These are phyloP conservation scores for Drosophila eohydei DNA, from an alignment of 2,888 invertebrate genomes.

Conservation along the genomic window DNA sequence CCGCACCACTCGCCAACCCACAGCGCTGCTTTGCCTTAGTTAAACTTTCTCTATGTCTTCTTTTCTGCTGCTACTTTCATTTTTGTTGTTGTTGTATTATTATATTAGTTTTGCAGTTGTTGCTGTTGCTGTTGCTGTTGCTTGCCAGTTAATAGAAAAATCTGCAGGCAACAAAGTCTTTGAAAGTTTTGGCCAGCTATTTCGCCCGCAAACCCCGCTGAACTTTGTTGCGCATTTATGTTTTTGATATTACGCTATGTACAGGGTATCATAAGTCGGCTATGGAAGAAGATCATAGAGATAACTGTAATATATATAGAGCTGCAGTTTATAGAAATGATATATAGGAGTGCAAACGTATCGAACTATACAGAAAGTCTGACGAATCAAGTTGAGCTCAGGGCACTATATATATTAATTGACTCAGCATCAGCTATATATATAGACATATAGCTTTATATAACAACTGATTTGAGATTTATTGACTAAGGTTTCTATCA, in stretches of 20 bases:
- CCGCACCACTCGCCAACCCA: slow-evolving; percentile 8
- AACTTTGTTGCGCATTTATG: slow-evolving; percentile 37
- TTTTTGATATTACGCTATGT: neutral
- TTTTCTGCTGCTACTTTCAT: neutral
- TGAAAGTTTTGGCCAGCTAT: slow-evolving; percentile 50
- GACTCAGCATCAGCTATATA: too few relatives aligned
- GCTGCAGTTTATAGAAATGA: neutral
- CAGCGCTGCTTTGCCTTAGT: slow-evolving; percentile 49
- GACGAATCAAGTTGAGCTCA: neutral
- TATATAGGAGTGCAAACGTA: neutral
- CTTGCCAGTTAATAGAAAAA: slow-evolving; percentile 74
- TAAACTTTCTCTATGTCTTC: slow-evolving; percentile 46
- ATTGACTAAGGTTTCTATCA: too few relatives aligned
- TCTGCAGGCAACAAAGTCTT: slow-evolving; percentile 70
- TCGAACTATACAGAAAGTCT: neutral
- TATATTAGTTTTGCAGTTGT: slow-evolving; percentile 61
- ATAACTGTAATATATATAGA: too few relatives aligned
- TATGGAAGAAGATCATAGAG: fast-evolving
- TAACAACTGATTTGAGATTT: too few relatives aligned
- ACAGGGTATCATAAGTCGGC: neutral
- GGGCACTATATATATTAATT: too few relatives aligned
- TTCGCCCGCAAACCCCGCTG: neutral
- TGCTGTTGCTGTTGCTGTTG: slow-evolving; percentile 34
- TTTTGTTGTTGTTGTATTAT: slow-evolving; percentile 49
- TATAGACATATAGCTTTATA: too few relatives aligned